A percentile compares a stretch with the other conserved stretches of the same genome.
These are phyloP conservation scores for Sardinella longiceps DNA, from an alignment of 2,797 vertebrate species.

Conservation along the genomic window DNA sequence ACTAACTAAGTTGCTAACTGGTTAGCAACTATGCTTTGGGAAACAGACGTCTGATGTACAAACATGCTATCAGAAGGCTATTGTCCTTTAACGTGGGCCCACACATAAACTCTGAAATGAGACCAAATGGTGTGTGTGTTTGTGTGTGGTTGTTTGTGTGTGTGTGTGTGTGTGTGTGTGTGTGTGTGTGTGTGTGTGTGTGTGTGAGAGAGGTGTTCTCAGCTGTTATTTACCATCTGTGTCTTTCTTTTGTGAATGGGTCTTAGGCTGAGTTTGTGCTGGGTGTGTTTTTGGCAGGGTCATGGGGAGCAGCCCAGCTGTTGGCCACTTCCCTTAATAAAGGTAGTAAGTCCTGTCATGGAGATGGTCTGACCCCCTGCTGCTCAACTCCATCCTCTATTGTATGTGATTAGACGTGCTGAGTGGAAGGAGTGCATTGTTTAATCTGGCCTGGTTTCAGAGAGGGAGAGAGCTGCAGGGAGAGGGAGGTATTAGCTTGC, in stretches of 20 bases:
- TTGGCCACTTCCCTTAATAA: constrained; percentile 17
- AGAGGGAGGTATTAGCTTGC: constrained; percentile 41
- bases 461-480: background rate
- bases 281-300: background rate
- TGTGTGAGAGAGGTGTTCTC: background rate
- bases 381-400: background rate
- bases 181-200: background rate
- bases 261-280: background rate
- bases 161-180: background rate
- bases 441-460: background rate
- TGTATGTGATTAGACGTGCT: background rate
- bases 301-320: background rate
- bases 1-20: no score
- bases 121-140: background rate
- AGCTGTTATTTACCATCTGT: constrained; percentile 27
- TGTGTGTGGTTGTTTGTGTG: background rate
- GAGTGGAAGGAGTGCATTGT: constrained; percentile 7
- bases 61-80: background rate
- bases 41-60: no score
- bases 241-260: background rate
- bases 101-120: background rate
- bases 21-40: no score
- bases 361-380: constrained; percentile 1
- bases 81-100: background rate
- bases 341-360: background rate